A percentile compares a stretch with the other conserved stretches of the same genome.
phyloP scores from a whole-genome alignment of 2,888 invertebrate species.

The Heliconius charithonia region DNA sequence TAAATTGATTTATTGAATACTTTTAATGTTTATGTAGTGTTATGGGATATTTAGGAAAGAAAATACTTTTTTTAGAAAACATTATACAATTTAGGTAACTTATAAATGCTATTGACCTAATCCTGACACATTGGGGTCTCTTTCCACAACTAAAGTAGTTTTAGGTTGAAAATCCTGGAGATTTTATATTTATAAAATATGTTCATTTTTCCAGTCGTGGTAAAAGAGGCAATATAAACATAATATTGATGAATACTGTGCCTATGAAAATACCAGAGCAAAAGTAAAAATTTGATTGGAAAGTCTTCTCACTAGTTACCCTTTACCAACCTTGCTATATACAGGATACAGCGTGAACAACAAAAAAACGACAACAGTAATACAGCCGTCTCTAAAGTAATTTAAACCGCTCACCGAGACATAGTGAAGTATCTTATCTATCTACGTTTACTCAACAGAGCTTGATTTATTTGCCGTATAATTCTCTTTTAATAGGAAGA shows the following conservation, averaged over 20 bases:
- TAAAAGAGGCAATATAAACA: neutral
- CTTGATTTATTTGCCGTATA: constrained; percentile 33
- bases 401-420: constrained; percentile 37
- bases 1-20: neutral
- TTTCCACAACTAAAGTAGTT: too few relatives aligned
- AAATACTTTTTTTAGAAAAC: too few relatives aligned
- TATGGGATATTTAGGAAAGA: too few relatives aligned
- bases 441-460: constrained; percentile 33
- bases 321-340: neutral
- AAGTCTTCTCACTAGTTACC: too few relatives aligned
- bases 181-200: neutral
- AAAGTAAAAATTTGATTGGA: too few relatives aligned
- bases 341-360: neutral
- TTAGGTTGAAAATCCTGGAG: neutral
- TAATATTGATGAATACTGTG: neutral
- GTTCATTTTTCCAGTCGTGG: too few relatives aligned
- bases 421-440: constrained; percentile 32
- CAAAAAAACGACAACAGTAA: constrained; percentile 16
- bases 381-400: constrained; percentile 32
- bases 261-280: too few relatives aligned
- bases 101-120: neutral
- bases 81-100: too few relatives aligned
- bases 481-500: constrained; percentile 29
- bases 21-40: neutral
- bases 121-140: too few relatives aligned